Evolutionary conservation across 2,888 invertebrate genomes (phyloP).

Genomic region (Lutraria lutraria): DNA sequence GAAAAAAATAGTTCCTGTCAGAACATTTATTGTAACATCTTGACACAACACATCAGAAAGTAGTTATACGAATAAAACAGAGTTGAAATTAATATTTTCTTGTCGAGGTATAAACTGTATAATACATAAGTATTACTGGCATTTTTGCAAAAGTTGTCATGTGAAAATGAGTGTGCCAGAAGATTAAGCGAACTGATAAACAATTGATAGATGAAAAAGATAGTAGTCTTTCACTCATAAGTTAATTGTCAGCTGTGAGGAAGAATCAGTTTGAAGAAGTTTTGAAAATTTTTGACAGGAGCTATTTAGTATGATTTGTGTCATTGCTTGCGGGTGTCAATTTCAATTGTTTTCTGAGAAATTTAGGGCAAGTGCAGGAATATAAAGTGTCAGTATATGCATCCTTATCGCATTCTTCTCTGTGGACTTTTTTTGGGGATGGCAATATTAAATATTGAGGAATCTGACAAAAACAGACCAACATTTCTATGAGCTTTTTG

Average conservation of each 20-base stretch:
- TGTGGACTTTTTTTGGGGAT: background rate
- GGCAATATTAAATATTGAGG: conserved; percentile 12
- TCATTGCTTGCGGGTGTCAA: conserved; percentile 54
- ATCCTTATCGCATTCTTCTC: conserved; percentile 1
- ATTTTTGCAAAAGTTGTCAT: conserved; percentile 70
- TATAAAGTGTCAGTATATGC: conserved; percentile 29
- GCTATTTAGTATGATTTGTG: conserved; percentile 61
- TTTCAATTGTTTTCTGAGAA: conserved; percentile 51
- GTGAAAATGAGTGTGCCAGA: conserved; percentile 49
- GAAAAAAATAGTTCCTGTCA: conserved; percentile 56
- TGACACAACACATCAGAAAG: conserved; percentile 45
- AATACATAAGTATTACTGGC: conserved; percentile 66
- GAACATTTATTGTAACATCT: conserved; percentile 27
- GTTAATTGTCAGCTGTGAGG: conserved; percentile 58
- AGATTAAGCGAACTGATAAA: conserved; percentile 65
- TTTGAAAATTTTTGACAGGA: conserved; percentile 70
- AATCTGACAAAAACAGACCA: conserved; percentile 10
- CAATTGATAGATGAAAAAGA: conserved; percentile 65
- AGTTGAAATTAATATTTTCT: conserved; percentile 58
- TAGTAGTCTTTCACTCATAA: conserved; percentile 57
- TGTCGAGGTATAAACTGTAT: conserved; percentile 53
- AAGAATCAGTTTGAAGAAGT: conserved; percentile 61
- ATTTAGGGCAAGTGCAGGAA: conserved; percentile 34
- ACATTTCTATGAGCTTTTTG: background rate
- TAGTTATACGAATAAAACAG: conserved; percentile 56